Conservation (phyloP, 2,888 invertebrate species). For the Mesorhabditis sp. region DNA sequence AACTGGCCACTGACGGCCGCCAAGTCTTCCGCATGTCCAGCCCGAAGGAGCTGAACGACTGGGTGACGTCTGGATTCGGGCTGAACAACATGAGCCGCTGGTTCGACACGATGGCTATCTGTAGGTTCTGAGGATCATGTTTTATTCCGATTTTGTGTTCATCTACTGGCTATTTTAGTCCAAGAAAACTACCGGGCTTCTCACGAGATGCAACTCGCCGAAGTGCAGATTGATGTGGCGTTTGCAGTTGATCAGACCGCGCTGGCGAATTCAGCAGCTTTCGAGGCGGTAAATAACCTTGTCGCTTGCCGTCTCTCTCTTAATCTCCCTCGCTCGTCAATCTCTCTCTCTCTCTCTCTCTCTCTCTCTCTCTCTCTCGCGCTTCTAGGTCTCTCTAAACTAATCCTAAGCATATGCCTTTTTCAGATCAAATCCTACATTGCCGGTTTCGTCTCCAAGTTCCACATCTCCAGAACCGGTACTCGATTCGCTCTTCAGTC, state of each 20-base stretch:
- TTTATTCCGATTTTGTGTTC: neutral
- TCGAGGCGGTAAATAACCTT: neutral
- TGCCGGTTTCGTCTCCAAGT: neutral
- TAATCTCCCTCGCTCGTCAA: too few species aligned
- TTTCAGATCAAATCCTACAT: neutral
- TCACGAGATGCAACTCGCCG: constrained; percentile 3
- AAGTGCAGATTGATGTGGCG: neutral
- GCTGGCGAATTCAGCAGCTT: neutral
- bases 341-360: too few species aligned
- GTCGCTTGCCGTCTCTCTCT: too few species aligned
- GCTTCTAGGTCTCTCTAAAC: neutral
- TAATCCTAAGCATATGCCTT: neutral
- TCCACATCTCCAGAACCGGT: neutral
- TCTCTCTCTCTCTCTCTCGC: too few species aligned
- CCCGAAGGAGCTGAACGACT: too few species aligned
- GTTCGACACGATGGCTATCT: too few species aligned
- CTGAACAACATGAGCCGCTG: too few species aligned
- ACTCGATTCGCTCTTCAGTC: neutral
- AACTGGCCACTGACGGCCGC: too few species aligned
- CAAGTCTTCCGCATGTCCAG: too few species aligned
- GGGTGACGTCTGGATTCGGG: too few species aligned
- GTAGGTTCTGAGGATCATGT: too few species aligned
- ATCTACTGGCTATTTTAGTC: neutral
- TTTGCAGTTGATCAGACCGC: neutral
- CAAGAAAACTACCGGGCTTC: neutral